phyloP scores from a whole-genome alignment of 2,113 vertebrate genomes.

The Gymnogyps californianus region DNA sequence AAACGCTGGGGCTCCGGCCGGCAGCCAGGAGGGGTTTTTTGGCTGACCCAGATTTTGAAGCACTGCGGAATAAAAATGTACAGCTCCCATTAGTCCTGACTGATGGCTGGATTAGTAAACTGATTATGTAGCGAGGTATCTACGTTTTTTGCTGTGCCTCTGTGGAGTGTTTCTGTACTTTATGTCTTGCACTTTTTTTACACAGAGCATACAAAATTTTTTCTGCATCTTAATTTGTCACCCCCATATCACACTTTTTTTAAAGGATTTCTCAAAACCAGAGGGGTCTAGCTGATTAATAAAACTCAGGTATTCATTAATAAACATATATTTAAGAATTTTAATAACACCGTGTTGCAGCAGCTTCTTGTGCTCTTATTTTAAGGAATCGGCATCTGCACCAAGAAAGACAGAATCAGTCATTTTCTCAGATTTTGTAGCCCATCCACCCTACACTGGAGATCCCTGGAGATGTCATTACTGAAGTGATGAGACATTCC shows the following conservation, averaged over 20 bases:
- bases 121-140: neutral
- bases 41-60: neutral
- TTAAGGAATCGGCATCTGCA: neutral
- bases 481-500: constrained; percentile 10
- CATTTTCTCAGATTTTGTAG: neutral
- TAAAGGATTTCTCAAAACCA: neutral
- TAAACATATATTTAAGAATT: neutral
- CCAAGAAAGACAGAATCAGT: neutral
- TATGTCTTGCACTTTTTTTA: neutral
- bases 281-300: neutral
- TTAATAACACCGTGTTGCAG: neutral
- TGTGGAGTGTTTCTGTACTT: neutral
- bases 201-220: fast-evolving
- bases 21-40: neutral
- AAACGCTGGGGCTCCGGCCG: neutral
- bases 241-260: fast-evolving
- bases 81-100: neutral
- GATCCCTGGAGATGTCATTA: constrained; percentile 33
- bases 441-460: neutral
- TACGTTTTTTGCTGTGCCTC: neutral
- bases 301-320: neutral
- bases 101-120: neutral
- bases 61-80: neutral
- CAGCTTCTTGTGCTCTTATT: neutral
- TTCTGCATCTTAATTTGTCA: neutral